phyloP scores from a whole-genome alignment of 2,113 vertebrate species.

The Chaetura pelagica region DNA sequence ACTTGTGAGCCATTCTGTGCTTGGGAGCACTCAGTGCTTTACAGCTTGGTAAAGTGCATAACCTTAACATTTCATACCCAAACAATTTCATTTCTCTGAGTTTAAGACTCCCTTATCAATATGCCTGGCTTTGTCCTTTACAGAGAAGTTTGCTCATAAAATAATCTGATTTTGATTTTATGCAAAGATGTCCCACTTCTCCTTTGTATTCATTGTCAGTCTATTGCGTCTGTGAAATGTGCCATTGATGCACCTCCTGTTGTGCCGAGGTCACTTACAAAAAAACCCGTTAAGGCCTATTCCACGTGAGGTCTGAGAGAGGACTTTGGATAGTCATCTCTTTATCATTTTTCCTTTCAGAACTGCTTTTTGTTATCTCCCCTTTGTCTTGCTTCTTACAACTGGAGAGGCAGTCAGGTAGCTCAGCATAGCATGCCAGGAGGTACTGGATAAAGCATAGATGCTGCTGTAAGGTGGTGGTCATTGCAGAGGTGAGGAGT shows the following conservation, averaged over 20 bases:
- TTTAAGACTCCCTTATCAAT: neutral
- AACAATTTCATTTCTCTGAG: neutral
- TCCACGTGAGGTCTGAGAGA: fast-evolving
- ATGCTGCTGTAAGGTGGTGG: neutral
- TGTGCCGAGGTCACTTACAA: neutral
- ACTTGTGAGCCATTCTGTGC: neutral
- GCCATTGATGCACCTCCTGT: neutral
- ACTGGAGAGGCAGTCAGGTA: neutral
- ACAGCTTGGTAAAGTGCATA: neutral
- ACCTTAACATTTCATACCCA: neutral
- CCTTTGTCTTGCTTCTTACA: conserved; percentile 4
- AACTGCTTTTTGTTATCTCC: conserved; percentile 24
- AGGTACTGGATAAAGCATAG: neutral
- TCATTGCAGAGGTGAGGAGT: neutral
- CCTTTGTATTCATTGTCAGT: neutral
- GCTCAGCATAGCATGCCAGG: neutral
- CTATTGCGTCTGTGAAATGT: neutral
- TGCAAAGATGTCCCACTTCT: neutral
- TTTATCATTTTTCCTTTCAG: conserved; percentile 2
- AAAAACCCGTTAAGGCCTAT: neutral
- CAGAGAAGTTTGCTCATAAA: neutral
- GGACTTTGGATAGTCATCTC: neutral
- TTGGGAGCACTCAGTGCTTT: neutral
- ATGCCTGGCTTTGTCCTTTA: neutral
- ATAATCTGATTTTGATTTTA: neutral